A percentile compares a stretch with the other conserved stretches of the same genome.
Evolutionary conservation across 2,888 invertebrate species (phyloP).

Genomic region (Hylaea fasciaria): DNA sequence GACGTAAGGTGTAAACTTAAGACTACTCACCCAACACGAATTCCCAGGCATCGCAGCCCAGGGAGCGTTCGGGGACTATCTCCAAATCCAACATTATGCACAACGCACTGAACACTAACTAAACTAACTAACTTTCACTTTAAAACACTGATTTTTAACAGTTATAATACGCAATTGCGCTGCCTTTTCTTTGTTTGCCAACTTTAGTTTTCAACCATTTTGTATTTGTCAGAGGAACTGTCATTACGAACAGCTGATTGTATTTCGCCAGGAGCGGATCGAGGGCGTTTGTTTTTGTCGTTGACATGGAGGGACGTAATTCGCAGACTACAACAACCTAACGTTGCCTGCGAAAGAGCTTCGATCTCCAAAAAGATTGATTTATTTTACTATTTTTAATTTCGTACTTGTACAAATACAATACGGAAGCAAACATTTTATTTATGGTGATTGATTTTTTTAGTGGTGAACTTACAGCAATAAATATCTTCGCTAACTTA

Average conservation of each 20-base stretch:
- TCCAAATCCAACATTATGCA: constrained; percentile 97
- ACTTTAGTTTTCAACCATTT: constrained; percentile 86
- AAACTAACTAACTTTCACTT: constrained; percentile 80
- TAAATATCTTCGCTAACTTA: too few relatives aligned
- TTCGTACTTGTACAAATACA: too few relatives aligned
- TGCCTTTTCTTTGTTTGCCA: constrained; percentile 85
- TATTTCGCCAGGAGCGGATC: constrained; percentile 75
- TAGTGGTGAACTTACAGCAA: too few relatives aligned
- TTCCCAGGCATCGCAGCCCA: constrained; percentile 99
- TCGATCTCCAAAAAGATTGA: too few relatives aligned
- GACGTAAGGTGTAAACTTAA: constrained; percentile 78
- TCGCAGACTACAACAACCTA: background rate
- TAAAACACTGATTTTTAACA: constrained; percentile 68
- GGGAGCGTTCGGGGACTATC: constrained; percentile 97
- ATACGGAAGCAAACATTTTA: too few relatives aligned
- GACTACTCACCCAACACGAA: constrained; percentile 94
- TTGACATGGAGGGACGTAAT: too few relatives aligned
- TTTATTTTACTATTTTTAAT: too few relatives aligned
- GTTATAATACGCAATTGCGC: constrained; percentile 77
- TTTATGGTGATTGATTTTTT: too few relatives aligned
- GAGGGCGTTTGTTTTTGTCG: constrained; percentile 1
- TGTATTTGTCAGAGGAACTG: constrained; percentile 85
- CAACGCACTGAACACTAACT: constrained; percentile 93
- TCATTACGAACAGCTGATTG: constrained; percentile 86
- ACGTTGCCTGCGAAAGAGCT: background rate